Conservation (phyloP, 2,113 vertebrate species). For the Montifringilla adamsi region DNA sequence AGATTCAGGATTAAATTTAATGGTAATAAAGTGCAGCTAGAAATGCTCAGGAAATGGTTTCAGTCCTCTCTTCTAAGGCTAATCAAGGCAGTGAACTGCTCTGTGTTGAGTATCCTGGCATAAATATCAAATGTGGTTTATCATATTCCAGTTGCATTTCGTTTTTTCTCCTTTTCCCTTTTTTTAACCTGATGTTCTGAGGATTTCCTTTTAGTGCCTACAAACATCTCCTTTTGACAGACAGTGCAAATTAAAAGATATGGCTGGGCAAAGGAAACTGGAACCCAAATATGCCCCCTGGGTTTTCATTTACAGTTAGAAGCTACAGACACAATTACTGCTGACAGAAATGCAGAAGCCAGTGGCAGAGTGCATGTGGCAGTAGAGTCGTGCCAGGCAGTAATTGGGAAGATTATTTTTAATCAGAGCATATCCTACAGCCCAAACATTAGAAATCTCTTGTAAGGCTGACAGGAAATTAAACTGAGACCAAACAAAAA, state of each 20-base stretch:
- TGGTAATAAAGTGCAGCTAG: neutral
- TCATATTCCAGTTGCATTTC: neutral
- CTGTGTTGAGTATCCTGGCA: neutral
- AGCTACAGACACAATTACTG: constrained; percentile 76
- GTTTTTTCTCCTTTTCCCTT: neutral
- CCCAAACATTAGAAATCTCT: constrained; percentile 78
- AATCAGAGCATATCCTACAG: constrained; percentile 81
- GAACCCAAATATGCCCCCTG: constrained; percentile 74
- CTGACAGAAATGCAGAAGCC: constrained; percentile 73
- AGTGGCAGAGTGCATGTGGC: constrained; percentile 70
- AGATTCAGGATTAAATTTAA: neutral
- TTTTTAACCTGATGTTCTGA: constrained; percentile 55
- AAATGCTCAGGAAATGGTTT: constrained; percentile 41
- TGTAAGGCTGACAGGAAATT: constrained; percentile 79
- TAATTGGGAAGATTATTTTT: constrained; percentile 85
- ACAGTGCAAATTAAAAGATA: constrained; percentile 82
- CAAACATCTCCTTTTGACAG: constrained; percentile 73
- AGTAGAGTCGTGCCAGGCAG: constrained; percentile 66
- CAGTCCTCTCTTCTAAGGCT: neutral
- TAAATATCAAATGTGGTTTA: constrained; percentile 43
- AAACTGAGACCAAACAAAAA: constrained; percentile 75
- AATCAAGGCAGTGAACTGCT: neutral
- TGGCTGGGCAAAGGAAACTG: constrained; percentile 54
- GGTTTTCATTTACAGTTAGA: constrained; percentile 82
- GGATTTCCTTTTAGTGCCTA: constrained; percentile 67